Conservation (phyloP, 1,140 invertebrate genomes). For the Chlorops oryzae region DNA sequence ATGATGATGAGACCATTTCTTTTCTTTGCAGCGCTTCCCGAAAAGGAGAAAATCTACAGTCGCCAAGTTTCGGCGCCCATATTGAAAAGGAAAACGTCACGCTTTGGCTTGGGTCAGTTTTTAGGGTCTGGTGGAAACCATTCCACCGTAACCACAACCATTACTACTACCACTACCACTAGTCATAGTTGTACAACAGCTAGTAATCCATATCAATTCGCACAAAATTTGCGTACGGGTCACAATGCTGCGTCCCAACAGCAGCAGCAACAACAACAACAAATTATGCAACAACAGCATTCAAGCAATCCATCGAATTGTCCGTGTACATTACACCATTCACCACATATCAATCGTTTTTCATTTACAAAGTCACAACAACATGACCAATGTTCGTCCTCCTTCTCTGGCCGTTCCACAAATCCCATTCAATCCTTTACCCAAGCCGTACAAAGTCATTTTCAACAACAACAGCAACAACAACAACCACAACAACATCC, state of each 20-base stretch:
- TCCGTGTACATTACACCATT: no score
- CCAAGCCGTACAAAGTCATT: no score
- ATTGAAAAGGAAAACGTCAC: constrained; percentile 83
- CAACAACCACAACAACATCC: constrained; percentile 4
- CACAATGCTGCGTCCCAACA: constrained; percentile 26
- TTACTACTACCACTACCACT: constrained; percentile 37
- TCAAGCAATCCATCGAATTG: no score
- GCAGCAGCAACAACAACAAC: no score
- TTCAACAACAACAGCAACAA: constrained; percentile 2
- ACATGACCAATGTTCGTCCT: no score
- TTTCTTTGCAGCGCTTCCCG: constrained; percentile 47
- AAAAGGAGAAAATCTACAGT: constrained; percentile 85
- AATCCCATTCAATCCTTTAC: no score
- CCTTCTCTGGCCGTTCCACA: no score
- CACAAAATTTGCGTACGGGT: constrained; percentile 5
- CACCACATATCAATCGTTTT: no score
- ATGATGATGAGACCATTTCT: not conserved
- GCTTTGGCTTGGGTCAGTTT: constrained; percentile 85
- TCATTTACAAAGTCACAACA: constrained; percentile 22
- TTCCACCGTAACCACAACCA: constrained; percentile 10
- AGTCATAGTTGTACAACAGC: constrained; percentile 32
- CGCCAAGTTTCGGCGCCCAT: constrained; percentile 84
- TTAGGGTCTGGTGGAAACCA: constrained; percentile 51
- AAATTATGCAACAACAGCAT: no score
- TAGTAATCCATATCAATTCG: constrained; percentile 16